Evolutionary conservation across 1,140 invertebrate species (phyloP).

Genomic region (Hyles euphorbiae): DNA sequence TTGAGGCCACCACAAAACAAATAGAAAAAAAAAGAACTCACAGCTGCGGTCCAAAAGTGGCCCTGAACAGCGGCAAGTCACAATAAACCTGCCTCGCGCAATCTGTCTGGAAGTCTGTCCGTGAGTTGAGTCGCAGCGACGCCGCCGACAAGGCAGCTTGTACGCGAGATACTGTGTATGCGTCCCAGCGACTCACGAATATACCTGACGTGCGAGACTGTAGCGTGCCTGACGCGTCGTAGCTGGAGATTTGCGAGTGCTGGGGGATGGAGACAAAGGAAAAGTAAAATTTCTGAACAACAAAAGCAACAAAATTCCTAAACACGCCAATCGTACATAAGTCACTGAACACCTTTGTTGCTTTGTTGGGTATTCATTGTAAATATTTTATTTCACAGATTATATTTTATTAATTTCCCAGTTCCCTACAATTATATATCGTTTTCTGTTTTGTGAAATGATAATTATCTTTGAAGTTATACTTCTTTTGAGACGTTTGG

Average conservation of each 20-base stretch:
- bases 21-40: constrained; percentile 35
- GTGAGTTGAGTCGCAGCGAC: constrained; percentile 12
- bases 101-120: constrained; percentile 21
- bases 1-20: background rate
- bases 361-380: too few species aligned
- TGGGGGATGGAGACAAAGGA: constrained; percentile 17
- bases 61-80: constrained; percentile 46
- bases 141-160: constrained; percentile 13
- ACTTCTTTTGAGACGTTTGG: too few species aligned
- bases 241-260: constrained; percentile 48
- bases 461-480: too few species aligned
- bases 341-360: too few species aligned
- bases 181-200: constrained; percentile 37
- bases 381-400: too few species aligned
- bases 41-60: constrained; percentile 32
- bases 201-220: constrained; percentile 32
- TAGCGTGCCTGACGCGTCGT: constrained; percentile 17
- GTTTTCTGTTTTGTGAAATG: too few species aligned
- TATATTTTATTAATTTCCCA: too few species aligned
- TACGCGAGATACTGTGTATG: constrained; percentile 21
- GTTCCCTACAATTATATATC: too few species aligned
- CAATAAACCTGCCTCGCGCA: constrained; percentile 40
- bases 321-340: too few species aligned
- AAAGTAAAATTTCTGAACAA: too few species aligned
- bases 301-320: too few species aligned